Percentiles rank a stretch among this genome's conserved stretches.
phyloP scores from a whole-genome alignment of 2,797 vertebrate genomes.

The Borostomias antarcticus region DNA sequence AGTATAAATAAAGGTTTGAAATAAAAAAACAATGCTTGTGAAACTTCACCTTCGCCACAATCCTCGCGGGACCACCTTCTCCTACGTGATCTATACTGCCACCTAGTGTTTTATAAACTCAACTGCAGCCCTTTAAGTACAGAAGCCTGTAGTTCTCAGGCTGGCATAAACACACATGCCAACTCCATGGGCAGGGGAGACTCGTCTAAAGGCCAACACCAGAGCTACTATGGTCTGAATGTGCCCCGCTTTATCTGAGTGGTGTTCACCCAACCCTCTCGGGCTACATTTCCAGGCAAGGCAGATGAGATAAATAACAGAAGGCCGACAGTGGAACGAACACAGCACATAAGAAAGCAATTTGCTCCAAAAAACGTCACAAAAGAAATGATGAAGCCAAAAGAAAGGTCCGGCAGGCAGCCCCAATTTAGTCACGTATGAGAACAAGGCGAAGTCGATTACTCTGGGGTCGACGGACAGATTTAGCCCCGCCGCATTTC shows the following conservation, averaged over 20 bases:
- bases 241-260: constrained; percentile 34
- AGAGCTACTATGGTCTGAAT: not conserved
- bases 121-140: too few relatives aligned
- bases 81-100: too few relatives aligned
- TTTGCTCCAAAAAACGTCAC: constrained; percentile 67
- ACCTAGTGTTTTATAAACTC: too few relatives aligned
- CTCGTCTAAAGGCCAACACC: not conserved
- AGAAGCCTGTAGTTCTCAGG: constrained; percentile 32
- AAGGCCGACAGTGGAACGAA: constrained; percentile 52
- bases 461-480: constrained; percentile 39
- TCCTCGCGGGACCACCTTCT: too few relatives aligned
- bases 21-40: too few relatives aligned
- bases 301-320: constrained; percentile 62
- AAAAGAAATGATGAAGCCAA: constrained; percentile 49
- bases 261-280: constrained; percentile 25
- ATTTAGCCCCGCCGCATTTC: constrained; percentile 54
- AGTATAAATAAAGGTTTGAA: too few relatives aligned
- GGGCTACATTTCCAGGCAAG: constrained; percentile 43
- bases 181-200: constrained; percentile 3
- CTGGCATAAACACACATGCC: constrained; percentile 16
- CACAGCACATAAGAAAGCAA: constrained; percentile 75
- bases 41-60: too few relatives aligned
- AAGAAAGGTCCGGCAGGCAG: constrained; percentile 48
- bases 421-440: constrained; percentile 65
- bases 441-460: constrained; percentile 48